phyloP scores from a whole-genome alignment of 2,888 invertebrate genomes.

The Pharmacophagus antenor region DNA sequence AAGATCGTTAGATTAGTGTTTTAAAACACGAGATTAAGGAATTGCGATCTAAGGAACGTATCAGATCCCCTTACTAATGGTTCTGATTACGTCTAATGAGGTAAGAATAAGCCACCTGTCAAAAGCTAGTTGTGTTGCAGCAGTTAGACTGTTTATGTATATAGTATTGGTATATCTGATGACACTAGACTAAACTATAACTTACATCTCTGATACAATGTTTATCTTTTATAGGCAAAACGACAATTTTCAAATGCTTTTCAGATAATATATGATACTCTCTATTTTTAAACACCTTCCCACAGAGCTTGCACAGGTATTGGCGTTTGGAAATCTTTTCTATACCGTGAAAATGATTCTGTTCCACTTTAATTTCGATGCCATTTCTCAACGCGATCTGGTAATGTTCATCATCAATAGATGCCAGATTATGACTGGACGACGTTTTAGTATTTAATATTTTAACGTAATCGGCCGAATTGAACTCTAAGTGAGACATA shows the following conservation, averaged over 20 bases:
- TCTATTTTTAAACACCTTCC: constrained; percentile 4
- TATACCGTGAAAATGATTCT: constrained; percentile 7
- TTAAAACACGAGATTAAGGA: no score
- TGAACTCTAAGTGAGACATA: neutral
- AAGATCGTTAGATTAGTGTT: no score
- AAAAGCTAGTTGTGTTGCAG: no score
- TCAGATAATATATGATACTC: neutral
- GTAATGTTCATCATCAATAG: neutral
- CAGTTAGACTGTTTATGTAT: no score
- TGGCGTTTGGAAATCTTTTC: neutral
- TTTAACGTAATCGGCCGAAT: neutral
- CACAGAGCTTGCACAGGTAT: constrained; percentile 8
- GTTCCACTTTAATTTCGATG: neutral
- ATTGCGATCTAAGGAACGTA: no score
- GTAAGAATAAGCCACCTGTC: no score
- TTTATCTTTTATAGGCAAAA: constrained; percentile 8
- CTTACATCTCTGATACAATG: constrained; percentile 22
- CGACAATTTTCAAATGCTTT: constrained; percentile 3
- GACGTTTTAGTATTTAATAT: neutral
- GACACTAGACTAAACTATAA: no score
- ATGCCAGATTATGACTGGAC: neutral
- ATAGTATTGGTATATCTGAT: no score
- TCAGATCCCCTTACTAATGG: no score
- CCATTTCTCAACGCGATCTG: neutral
- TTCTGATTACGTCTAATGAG: no score